phyloP scores from a whole-genome alignment of 2,797 vertebrate genomes.

The Bryconaethiops microstoma region DNA sequence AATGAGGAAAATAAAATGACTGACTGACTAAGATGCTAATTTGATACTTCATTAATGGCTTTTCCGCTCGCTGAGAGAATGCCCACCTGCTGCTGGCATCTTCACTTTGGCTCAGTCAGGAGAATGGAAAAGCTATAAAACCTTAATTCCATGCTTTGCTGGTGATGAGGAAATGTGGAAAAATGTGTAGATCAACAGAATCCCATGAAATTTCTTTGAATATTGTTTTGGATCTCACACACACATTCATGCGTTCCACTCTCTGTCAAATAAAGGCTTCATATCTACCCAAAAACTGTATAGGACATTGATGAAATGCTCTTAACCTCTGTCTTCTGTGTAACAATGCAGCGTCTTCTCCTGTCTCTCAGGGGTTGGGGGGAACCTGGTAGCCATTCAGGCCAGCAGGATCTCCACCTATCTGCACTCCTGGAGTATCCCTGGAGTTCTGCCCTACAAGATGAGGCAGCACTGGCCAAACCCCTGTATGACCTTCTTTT shows the following conservation, averaged over 20 bases:
- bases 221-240: background rate
- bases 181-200: slow-evolving; percentile 7
- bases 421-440: slow-evolving; percentile 90
- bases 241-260: background rate
- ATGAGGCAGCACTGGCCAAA: slow-evolving; percentile 92
- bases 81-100: slow-evolving; percentile 11
- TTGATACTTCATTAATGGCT: slow-evolving; percentile 16
- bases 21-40: slow-evolving; percentile 10
- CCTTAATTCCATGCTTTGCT: slow-evolving; percentile 14
- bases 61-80: background rate
- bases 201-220: background rate
- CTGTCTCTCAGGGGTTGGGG: slow-evolving; percentile 84
- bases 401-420: slow-evolving; percentile 95
- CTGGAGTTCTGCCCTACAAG: slow-evolving; percentile 89
- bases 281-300: too few species aligned
- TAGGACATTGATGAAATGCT: background rate
- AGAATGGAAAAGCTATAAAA: slow-evolving; percentile 35
- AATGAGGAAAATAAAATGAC: slow-evolving; percentile 23
- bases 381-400: slow-evolving; percentile 96
- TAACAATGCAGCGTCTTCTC: background rate
- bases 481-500: slow-evolving; percentile 87
- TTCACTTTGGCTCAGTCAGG: background rate
- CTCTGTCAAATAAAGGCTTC: background rate
- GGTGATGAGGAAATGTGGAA: slow-evolving; percentile 14
- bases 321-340: background rate